A percentile compares a stretch with the other conserved stretches of the same genome.
phyloP scores from a whole-genome alignment of 2,888 invertebrate species.

The Diarsia brunnea region DNA sequence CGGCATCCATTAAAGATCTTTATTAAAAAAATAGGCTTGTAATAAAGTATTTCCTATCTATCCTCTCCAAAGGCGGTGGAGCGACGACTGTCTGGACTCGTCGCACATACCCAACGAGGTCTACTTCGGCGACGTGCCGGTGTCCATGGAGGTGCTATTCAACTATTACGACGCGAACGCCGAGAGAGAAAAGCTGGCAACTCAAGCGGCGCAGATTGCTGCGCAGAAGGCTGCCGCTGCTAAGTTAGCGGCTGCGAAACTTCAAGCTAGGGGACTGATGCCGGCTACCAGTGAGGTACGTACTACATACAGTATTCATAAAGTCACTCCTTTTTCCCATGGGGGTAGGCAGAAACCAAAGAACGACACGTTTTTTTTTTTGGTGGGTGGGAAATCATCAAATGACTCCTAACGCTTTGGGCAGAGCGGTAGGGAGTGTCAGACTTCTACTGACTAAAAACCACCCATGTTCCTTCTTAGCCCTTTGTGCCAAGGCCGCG shows the following conservation, averaged over 20 bases:
- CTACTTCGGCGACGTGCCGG: slow-evolving; percentile 90
- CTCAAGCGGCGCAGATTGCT: slow-evolving; percentile 86
- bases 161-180: slow-evolving; percentile 90
- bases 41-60: background rate
- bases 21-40: too few relatives aligned
- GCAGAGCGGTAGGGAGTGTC: too few relatives aligned
- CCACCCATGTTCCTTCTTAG: too few relatives aligned
- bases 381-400: too few relatives aligned
- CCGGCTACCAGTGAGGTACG: slow-evolving; percentile 70
- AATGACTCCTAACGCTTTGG: too few relatives aligned
- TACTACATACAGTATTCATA: too few relatives aligned
- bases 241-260: slow-evolving; percentile 82
- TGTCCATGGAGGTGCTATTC: slow-evolving; percentile 85
- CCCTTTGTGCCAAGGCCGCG: too few relatives aligned
- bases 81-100: slow-evolving; percentile 89
- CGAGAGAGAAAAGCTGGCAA: slow-evolving; percentile 85
- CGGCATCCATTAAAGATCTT: too few relatives aligned
- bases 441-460: too few relatives aligned
- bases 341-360: too few relatives aligned
- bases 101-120: slow-evolving; percentile 90
- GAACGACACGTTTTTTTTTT: too few relatives aligned
- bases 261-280: slow-evolving; percentile 75
- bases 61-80: slow-evolving; percentile 85
- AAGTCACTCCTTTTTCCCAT: too few relatives aligned
- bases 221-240: slow-evolving; percentile 88